These are phyloP conservation scores for Cichladusa arquata DNA, from an alignment of 2,113 vertebrate genomes.

Conservation along the genomic window DNA sequence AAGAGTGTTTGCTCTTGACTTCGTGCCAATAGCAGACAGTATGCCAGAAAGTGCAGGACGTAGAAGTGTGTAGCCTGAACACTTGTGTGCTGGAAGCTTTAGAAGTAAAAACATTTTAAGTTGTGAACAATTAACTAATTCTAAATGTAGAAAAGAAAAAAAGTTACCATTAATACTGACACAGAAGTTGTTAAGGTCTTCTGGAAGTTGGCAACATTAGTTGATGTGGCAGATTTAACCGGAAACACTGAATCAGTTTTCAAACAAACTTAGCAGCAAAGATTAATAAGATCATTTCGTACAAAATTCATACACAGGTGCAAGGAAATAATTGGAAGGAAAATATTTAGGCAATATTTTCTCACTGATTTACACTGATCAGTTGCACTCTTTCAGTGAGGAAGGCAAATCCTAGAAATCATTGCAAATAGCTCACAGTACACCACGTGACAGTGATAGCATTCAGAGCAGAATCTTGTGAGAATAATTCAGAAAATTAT, in stretches of 20 bases:
- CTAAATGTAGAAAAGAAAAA: background rate
- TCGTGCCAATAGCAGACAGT: background rate
- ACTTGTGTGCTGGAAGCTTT: background rate
- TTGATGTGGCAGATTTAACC: background rate
- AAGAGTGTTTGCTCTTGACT: background rate
- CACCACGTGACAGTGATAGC: background rate
- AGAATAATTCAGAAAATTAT: background rate
- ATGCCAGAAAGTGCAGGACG: background rate
- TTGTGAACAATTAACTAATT: background rate
- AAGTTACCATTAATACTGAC: background rate
- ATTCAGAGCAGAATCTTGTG: background rate
- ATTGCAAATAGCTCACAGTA: background rate
- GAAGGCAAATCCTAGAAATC: background rate
- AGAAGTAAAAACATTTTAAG: background rate
- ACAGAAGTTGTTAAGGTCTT: background rate
- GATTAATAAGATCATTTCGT: background rate
- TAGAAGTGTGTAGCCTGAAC: background rate
- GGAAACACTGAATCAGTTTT: background rate
- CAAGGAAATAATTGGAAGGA: background rate
- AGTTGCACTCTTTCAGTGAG: background rate
- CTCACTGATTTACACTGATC: background rate
- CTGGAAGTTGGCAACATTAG: background rate
- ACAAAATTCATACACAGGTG: background rate
- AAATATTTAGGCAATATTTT: background rate
- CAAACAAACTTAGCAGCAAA: background rate